Evolutionary conservation across 23 tunicate genomes (phyloP), one percentile per base, ranked within the genome.

Genomic region (Phallusia fumigata): DNA sequence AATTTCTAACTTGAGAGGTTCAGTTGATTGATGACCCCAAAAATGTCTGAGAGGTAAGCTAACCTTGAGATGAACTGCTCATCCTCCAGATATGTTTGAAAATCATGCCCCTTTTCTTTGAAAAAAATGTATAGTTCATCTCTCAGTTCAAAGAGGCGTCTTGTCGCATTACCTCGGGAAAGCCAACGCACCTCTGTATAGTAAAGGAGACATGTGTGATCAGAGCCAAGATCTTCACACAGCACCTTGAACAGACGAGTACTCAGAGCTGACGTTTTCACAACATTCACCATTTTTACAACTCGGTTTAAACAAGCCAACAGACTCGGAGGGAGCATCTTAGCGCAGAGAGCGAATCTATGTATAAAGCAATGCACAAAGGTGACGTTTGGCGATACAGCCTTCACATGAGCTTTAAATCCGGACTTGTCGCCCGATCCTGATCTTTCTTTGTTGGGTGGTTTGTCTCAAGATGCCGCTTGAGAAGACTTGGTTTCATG

Each of bases 31-130:
- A 88, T 78, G 77, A 69, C 77, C 26, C 75, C 65, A 32, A 87
- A 87, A 87, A 81, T 87, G 36, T 87, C 91, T 76, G 91, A 87
- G 33, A 87, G 36, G 80, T 88, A 88, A 12, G 87, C 93, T 88
- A 88, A 44, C 76, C 93, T 45, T 58, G 84, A 35, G 80, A 88
- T 77, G 83, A 88, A 88, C 75, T 83, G 88, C 33, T 45, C 76
- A 84, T 53, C 72, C 80, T 49, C 93, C 93, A 88, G 30, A 79
- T 83, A 80, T 5, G 64, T 50, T 84, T 65, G 11, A 83, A 88
- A 88, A 49, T 83, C 80, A 51, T 88, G 93, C 45, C 83, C 52
- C 65, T 79, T 83, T 75, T 83, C 75, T 49, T 74, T 76, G 34
- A 40, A 77, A 44, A 35, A n/a, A 24, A 76, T 82, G 49, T 82